Evolutionary conservation across 2,888 invertebrate species (phyloP).

Genomic region (Aporophyla lueneburgensis): DNA sequence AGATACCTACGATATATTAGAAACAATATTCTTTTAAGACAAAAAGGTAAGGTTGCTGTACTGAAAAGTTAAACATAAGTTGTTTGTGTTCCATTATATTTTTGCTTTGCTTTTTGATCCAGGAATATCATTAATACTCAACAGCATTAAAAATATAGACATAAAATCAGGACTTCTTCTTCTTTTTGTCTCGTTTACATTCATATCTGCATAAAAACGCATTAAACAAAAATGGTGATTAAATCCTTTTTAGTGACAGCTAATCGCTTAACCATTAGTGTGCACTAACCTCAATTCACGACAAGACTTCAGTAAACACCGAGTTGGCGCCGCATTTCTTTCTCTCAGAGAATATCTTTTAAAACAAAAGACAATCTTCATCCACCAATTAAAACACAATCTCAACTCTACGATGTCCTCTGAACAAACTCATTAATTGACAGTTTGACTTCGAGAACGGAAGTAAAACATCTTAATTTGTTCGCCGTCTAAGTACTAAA

Average conservation of each 20-base stretch:
- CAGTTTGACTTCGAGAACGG: constrained; percentile 41
- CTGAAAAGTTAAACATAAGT: background rate
- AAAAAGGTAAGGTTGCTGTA: background rate
- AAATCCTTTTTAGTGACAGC: too few species aligned
- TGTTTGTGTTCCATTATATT: background rate
- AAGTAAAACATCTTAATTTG: constrained; percentile 61
- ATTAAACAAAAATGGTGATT: too few species aligned
- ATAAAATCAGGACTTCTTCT: too few species aligned
- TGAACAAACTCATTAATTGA: constrained; percentile 48
- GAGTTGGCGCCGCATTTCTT: constrained; percentile 7
- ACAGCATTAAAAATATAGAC: background rate
- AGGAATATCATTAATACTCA: background rate
- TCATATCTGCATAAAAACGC: too few species aligned
- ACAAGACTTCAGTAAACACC: background rate
- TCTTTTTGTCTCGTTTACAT: too few species aligned
- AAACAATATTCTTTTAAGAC: constrained; percentile 24
- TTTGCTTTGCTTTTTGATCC: background rate
- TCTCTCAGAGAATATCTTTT: constrained; percentile 7
- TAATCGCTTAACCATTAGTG: background rate
- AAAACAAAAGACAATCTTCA: constrained; percentile 21
- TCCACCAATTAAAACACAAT: constrained; percentile 41
- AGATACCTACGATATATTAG: constrained; percentile 29
- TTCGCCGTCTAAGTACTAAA: constrained; percentile 53
- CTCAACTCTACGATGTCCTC: constrained; percentile 3
- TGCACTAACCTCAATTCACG: background rate